A percentile compares a stretch with the other conserved stretches of the same genome.
phyloP scores from a whole-genome alignment of 2,888 invertebrate species.

The Microplitis deprimator region DNA sequence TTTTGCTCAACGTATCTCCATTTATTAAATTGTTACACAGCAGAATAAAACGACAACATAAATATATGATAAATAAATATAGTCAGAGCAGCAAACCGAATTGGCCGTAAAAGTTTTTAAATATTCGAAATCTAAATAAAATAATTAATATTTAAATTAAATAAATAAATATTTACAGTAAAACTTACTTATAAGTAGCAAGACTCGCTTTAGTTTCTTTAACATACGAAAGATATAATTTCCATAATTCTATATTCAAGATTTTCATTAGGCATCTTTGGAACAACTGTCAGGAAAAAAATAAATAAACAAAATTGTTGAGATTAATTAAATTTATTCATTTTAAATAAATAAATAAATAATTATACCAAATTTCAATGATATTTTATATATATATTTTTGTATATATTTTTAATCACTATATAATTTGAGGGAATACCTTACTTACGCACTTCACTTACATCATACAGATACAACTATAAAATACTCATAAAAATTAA shows the following conservation, averaged over 20 bases:
- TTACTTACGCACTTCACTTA: conserved; percentile 63
- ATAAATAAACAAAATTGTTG: conserved; percentile 49
- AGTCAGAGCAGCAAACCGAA: too few relatives aligned
- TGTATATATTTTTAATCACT: conserved; percentile 14
- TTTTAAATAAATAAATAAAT: conserved; percentile 50
- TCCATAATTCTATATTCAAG: conserved; percentile 98
- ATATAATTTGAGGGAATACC: conserved; percentile 47
- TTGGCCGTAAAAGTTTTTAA: too few relatives aligned
- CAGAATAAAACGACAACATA: too few relatives aligned
- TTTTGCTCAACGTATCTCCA: too few relatives aligned
- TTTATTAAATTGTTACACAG: too few relatives aligned
- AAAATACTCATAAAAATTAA: conserved; percentile 39
- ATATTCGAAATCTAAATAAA: too few relatives aligned
- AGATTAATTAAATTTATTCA: conserved; percentile 42
- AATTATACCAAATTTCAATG: conserved; percentile 31
- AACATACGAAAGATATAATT: conserved; percentile 96
- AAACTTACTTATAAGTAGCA: conserved; percentile 90
- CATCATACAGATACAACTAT: not conserved
- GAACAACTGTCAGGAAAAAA: conserved; percentile 83
- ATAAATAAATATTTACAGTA: conserved; percentile 1
- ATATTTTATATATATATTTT: not conserved
- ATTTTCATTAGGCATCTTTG: conserved; percentile 98
- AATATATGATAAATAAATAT: too few relatives aligned
- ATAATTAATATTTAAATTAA: not conserved
- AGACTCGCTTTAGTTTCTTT: conserved; percentile 97